Conservation (phyloP, 2,888 invertebrate species). For the Morpho achilles region DNA sequence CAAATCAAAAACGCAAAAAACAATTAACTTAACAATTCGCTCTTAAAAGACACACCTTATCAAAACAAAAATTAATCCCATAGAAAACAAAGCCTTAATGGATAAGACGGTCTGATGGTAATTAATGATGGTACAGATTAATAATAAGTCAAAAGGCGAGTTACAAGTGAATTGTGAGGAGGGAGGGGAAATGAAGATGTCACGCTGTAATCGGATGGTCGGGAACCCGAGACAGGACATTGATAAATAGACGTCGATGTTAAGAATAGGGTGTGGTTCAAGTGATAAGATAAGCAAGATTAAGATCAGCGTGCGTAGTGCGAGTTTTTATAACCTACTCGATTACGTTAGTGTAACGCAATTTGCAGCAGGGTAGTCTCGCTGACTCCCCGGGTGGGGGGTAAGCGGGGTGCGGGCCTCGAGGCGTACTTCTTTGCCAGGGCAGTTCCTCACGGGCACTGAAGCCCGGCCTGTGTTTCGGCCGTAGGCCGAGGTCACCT, state of each 20-base stretch:
- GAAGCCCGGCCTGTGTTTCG: no score
- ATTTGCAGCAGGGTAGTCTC: no score
- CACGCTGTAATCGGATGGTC: slow-evolving; percentile 69
- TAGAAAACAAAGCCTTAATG: slow-evolving; percentile 35
- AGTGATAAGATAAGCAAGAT: slow-evolving; percentile 1
- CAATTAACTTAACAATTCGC: slow-evolving; percentile 2
- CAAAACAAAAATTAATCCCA: slow-evolving; percentile 26
- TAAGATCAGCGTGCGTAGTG: no score
- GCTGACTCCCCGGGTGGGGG: no score
- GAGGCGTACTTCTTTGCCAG: no score
- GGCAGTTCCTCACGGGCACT: no score
- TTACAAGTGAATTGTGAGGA: slow-evolving; percentile 63
- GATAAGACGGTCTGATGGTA: slow-evolving; percentile 54
- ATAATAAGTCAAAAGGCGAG: slow-evolving; percentile 69
- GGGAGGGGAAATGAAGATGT: slow-evolving; percentile 64
- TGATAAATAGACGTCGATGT: slow-evolving; percentile 54
- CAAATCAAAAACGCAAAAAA: neutral
- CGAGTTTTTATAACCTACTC: no score
- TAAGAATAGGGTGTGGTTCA: slow-evolving; percentile 16
- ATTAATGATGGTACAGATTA: slow-evolving; percentile 67
- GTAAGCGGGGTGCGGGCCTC: no score
- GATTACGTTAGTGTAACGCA: no score
- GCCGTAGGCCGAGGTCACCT: no score
- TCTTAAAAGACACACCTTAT: slow-evolving; percentile 17
- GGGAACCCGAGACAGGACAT: slow-evolving; percentile 56